Evolutionary conservation across 1,140 invertebrate genomes (phyloP), one percentile per base, ranked within the genome.

Genomic region (Brachionus calyciflorus): DNA sequence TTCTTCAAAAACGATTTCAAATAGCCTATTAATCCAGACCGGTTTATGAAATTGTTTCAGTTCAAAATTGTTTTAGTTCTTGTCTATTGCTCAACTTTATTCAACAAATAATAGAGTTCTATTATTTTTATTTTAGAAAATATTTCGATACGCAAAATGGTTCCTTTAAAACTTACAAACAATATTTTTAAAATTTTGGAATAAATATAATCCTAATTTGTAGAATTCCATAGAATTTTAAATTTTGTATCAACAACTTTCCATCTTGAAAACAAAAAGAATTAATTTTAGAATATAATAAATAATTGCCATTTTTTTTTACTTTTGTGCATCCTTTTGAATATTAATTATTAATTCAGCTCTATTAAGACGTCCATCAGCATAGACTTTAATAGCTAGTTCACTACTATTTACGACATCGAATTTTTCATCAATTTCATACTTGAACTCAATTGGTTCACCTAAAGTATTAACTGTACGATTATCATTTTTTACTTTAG

Each of bases 221-320:
- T n/a, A n/a, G 28, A 17, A 33, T 60, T 60, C 55, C 55, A 60
- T 60, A 33, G 7, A 60, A 60, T 33, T 33, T 33, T 60, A 37
- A 60, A 60, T 17, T 60, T 60, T 33, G 55, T 33, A 33, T 60
- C 55, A 3, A 33, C 12, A 33, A 60, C 17, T 33, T 60, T 60
- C 55, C 55, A 60, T 26, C 55, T 60, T 30, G 14, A 55, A 7
- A n/a, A n/a, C 12, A 12, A 28, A 55, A 55, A 12, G 3, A 55
- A 9, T 55, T 10, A 30, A 55, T 26, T 51, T 3, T 51, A 51
- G 19, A 55, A 55, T 2, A 55, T 1, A 14, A 28, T 55, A 26
- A 26, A 55, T 0, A 1, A 1, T 51, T 55, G 12, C 0, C 30
- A 12, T 55, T 55, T 28, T 28, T 24, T 55, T 24, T 55, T 10